A percentile compares a stretch with the other conserved stretches of the same genome.
phyloP scores from a whole-genome alignment of 1,140 invertebrate species.

The Uloborus diversus region DNA sequence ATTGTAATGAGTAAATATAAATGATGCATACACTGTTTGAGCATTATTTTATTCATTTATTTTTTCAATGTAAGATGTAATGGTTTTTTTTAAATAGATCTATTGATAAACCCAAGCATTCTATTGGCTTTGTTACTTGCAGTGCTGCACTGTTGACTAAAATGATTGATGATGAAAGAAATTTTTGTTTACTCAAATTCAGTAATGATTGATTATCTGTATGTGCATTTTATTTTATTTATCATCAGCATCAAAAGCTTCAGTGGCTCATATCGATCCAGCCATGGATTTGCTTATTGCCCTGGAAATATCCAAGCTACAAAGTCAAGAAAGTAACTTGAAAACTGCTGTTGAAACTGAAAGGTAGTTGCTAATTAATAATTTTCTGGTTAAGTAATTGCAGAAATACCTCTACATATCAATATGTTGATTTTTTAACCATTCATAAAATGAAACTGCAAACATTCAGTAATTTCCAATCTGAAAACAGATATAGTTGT shows the following conservation, averaged over 20 bases:
- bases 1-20: no score
- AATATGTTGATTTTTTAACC: background rate
- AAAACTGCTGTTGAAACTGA: background rate
- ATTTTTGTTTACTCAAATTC: no score
- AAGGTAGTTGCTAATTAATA: background rate
- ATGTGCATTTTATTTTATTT: no score
- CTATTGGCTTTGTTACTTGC: no score
- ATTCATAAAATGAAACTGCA: background rate
- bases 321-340: slow-evolving; percentile 72
- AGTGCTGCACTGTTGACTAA: no score
- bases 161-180: no score
- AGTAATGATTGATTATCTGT: no score
- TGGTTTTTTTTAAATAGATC: no score
- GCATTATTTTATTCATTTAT: no score
- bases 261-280: slow-evolving; percentile 64
- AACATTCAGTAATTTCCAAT: background rate
- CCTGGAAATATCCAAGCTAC: slow-evolving; percentile 77
- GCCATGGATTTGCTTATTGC: slow-evolving; percentile 76
- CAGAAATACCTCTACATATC: background rate
- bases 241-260: slow-evolving; percentile 15
- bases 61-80: no score
- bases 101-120: no score
- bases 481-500: background rate
- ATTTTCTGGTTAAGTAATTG: background rate
- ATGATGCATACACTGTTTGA: no score